These are phyloP conservation scores for Tapera naevia DNA, from an alignment of 2,797 vertebrate genomes.

Conservation along the genomic window DNA sequence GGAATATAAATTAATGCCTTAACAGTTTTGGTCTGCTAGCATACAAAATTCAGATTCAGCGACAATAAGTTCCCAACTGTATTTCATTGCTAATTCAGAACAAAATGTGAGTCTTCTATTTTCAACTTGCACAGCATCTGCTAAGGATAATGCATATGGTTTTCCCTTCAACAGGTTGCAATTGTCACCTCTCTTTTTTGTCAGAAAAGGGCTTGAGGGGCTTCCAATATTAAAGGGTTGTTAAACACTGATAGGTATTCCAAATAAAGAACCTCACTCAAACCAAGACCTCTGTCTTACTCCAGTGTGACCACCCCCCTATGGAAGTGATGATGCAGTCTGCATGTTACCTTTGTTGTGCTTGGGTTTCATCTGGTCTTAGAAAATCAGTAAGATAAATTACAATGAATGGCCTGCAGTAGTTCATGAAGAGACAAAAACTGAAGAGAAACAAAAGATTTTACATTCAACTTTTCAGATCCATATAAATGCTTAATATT, in stretches of 20 bases:
- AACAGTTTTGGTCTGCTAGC: neutral
- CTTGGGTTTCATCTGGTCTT: conserved; percentile 58
- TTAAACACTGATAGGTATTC: neutral
- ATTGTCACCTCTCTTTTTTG: neutral
- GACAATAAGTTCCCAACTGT: neutral
- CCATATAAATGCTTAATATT: conserved; percentile 1
- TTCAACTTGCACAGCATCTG: neutral
- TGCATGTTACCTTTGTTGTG: conserved; percentile 21
- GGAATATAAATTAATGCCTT: neutral
- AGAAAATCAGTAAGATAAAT: conserved; percentile 58
- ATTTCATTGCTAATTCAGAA: neutral
- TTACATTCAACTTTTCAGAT: conserved; percentile 21
- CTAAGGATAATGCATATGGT: neutral
- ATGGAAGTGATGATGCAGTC: conserved; percentile 59
- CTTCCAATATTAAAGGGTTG: conserved; percentile 49
- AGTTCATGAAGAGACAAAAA: conserved; percentile 20
- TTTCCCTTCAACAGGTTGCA: neutral
- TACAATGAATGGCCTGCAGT: conserved; percentile 43
- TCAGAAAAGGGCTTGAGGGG: neutral
- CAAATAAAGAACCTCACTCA: conserved; percentile 19
- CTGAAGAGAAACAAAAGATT: conserved; percentile 26
- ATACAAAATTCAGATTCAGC: neutral
- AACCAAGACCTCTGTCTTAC: conserved; percentile 56
- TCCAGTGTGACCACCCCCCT: conserved; percentile 54
- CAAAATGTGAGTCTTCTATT: neutral